Base-by-base conservation (phyloP, 1,140 invertebrate genomes). In the Oedothorax gibbosus region DNA sequence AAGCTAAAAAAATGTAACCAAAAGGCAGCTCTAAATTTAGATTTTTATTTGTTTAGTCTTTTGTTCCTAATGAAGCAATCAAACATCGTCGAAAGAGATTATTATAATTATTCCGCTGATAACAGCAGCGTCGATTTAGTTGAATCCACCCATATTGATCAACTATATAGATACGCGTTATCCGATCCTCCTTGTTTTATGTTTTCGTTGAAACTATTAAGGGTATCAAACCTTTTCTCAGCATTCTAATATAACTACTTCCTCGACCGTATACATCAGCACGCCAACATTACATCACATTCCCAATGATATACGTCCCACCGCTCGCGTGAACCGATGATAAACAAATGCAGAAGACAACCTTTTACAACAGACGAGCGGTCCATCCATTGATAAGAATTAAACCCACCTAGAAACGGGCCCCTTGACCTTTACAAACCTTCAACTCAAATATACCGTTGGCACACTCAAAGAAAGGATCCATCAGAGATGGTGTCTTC, bases 331-430 rank as follows among this genome's bases (percentile, higher is more conserved):
- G 62, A 79, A 62, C 21, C 49, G 77, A 66, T 62, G 77, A 79
- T 68, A 79, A 66, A 68, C 65, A 62, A 79, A 79, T 68, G 12
- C 18, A 68, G 64, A 18, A 64, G 75, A 64, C 69, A 64, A 60
- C 18, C 57, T 71, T 35, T 69, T 54, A 53, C 9, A 71, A 53
- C 35, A 35, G 35, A 35, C 50, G 54, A 71, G 8, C 54, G 54
- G 18, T 53, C 69, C 69, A 54, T 20, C 57, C 72, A 75, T 75
- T 79, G 77, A 79, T 79, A 79, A 79, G 77, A 66, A 79, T 79
- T 79, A 68, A 79, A 79, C 68, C 62, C 66, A 56, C 77, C 65
- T 56, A 54, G 18, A 68, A 35, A 49, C n/a, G 56, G 64, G 77
- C 77, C 77, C 64, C 77, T 68, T 79, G 77, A 79, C 77, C 77